Evolutionary conservation across 2,888 invertebrate species (phyloP).

Genomic region (Hydrotaea diabolus): DNA sequence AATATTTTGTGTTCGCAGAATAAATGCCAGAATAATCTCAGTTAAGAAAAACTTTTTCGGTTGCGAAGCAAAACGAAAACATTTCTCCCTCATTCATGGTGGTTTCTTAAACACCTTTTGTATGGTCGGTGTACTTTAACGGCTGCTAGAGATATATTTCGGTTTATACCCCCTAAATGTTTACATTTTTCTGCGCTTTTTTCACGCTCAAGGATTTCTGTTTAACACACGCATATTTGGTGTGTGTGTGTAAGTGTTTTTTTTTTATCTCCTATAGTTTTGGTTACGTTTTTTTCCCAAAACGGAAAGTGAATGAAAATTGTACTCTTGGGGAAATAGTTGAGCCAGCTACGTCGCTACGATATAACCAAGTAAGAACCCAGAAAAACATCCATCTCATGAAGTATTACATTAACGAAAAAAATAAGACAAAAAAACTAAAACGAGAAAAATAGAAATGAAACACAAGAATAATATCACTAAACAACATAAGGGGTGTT

Average conservation of each 20-base stretch:
- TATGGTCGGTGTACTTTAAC: no score
- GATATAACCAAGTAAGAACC: not conserved
- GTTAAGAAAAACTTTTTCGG: not conserved
- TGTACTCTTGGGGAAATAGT: constrained; percentile 21
- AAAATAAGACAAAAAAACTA: not conserved
- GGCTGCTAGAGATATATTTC: no score
- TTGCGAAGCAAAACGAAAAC: no score
- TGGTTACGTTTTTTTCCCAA: not conserved
- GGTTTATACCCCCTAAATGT: no score
- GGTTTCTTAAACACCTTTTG: no score
- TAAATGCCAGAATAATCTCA: no score
- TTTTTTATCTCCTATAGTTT: not conserved
- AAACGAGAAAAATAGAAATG: no score
- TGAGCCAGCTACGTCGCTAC: not conserved
- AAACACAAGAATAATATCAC: no score
- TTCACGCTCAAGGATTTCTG: constrained; percentile 9
- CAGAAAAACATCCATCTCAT: constrained; percentile 5
- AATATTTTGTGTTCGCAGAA: no score
- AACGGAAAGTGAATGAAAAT: constrained; percentile 23
- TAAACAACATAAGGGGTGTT: no score
- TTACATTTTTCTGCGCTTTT: no score
- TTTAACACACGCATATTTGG: constrained; percentile 22
- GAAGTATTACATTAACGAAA: constrained; percentile 10
- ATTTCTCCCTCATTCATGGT: no score
- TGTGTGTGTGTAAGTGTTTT: not conserved